Conservation (phyloP, 2,797 vertebrate genomes). For the Hafferia zeledoni region DNA sequence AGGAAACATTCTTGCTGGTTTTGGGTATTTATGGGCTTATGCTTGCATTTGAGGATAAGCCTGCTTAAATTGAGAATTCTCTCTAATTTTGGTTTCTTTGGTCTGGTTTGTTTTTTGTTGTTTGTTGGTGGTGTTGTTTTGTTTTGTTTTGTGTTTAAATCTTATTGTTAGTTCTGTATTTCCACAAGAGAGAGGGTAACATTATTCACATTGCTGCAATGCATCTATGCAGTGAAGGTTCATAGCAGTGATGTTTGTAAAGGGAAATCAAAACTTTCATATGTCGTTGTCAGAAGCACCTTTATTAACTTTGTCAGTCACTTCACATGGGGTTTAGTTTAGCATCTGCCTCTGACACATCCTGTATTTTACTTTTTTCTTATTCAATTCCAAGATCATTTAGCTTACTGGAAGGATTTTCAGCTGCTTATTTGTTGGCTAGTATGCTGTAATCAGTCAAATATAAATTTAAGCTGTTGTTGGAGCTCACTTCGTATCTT, state of each 20-base stretch:
- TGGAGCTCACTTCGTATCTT: not conserved
- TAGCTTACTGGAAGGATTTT: not conserved
- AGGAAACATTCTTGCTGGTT: not conserved
- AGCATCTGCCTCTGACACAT: not conserved
- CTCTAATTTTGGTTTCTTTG: not conserved
- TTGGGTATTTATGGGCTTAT: not conserved
- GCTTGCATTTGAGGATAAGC: not conserved
- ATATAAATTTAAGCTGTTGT: not conserved
- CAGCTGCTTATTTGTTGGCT: not conserved
- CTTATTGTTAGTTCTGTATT: not conserved
- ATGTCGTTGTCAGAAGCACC: not conserved
- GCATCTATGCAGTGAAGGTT: not conserved
- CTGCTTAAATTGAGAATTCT: not conserved
- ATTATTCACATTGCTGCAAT: not conserved
- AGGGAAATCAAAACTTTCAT: not conserved
- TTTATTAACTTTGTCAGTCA: not conserved
- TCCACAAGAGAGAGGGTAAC: not conserved
- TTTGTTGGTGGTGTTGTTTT: too few species aligned
- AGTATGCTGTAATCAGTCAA: not conserved
- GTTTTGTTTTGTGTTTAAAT: not conserved
- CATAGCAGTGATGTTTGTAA: not conserved
- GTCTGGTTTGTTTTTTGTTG: not conserved
- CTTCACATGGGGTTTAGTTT: not conserved
- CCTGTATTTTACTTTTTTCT: not conserved
- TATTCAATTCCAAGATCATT: not conserved